These are phyloP conservation scores for Staurois parvus DNA, from an alignment of 2,797 vertebrate species.

Conservation along the genomic window DNA sequence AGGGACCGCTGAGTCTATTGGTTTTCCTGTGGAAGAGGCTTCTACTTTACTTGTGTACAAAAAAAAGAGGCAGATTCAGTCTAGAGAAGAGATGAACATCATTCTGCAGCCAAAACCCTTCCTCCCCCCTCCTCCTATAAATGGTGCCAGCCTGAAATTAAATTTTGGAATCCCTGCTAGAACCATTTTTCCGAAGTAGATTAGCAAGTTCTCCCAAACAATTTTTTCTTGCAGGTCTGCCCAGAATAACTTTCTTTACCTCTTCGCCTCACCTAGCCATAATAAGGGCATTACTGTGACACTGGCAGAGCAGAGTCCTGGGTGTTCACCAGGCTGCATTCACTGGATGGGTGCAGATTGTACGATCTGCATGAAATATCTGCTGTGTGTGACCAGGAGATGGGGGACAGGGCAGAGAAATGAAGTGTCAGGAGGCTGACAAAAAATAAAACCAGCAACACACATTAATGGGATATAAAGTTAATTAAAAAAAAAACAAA, in stretches of 20 bases:
- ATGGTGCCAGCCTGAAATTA: conserved; percentile 16
- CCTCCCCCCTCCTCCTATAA: background rate
- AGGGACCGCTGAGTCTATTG: conserved; percentile 26
- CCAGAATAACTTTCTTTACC: conserved; percentile 32
- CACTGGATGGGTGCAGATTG: conserved; percentile 65
- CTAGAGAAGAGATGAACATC: background rate
- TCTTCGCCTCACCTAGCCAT: background rate
- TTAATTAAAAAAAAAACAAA: too few species aligned
- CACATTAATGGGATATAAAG: too few species aligned
- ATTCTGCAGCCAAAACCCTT: conserved; percentile 1
- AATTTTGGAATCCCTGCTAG: conserved; percentile 3
- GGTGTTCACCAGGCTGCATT: conserved; percentile 41
- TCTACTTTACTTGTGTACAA: conserved; percentile 20
- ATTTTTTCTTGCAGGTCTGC: conserved; percentile 15
- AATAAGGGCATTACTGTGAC: conserved; percentile 10
- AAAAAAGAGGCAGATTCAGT: background rate
- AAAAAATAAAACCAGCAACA: background rate
- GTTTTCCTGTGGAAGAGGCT: conserved; percentile 20
- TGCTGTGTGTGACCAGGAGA: conserved; percentile 54
- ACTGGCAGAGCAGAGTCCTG: background rate
- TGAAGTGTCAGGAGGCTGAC: background rate
- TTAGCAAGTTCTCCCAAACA: conserved; percentile 30
- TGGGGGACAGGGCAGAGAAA: too few species aligned
- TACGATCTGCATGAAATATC: conserved; percentile 69
- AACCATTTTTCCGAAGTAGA: conserved; percentile 51